phyloP scores from a whole-genome alignment of 1,140 invertebrate species.

The Alviniconcha marisindica region DNA sequence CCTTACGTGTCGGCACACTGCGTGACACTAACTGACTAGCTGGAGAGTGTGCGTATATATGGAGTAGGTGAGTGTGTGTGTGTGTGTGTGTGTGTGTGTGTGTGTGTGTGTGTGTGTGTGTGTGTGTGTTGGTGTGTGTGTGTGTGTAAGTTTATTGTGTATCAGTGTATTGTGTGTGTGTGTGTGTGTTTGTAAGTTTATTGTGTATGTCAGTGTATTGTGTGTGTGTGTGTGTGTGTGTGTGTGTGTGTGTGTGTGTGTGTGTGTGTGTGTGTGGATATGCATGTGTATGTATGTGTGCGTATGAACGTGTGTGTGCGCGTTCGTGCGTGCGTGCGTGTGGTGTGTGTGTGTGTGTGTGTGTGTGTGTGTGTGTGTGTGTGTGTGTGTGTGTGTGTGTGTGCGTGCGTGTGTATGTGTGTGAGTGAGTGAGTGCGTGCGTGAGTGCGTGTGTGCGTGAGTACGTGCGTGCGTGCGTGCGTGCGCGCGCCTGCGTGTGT shows the following conservation, averaged over 20 bases:
- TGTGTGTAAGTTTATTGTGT: too few relatives aligned
- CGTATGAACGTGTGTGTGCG: conserved; percentile 6
- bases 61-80: not conserved
- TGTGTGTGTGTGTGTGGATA: too few relatives aligned
- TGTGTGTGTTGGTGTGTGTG: too few relatives aligned
- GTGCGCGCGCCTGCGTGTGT: not conserved
- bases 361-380: not conserved
- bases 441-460: not conserved
- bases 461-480: too few relatives aligned
- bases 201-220: conserved; percentile 1
- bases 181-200: not conserved
- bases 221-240: not conserved
- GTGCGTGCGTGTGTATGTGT: not conserved
- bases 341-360: not conserved
- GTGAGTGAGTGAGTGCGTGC: not conserved
- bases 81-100: conserved; percentile 9
- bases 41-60: too few relatives aligned
- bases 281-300: not conserved
- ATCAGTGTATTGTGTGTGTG: too few relatives aligned
- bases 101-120: not conserved
- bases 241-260: not conserved
- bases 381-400: too few relatives aligned
- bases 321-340: too few relatives aligned
- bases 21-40: too few relatives aligned
- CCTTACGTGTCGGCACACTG: too few relatives aligned